Percentiles rank a stretch among this genome's conserved stretches.
Evolutionary conservation across 2,888 invertebrate genomes (phyloP).

Genomic region (Agriopis marginaria): DNA sequence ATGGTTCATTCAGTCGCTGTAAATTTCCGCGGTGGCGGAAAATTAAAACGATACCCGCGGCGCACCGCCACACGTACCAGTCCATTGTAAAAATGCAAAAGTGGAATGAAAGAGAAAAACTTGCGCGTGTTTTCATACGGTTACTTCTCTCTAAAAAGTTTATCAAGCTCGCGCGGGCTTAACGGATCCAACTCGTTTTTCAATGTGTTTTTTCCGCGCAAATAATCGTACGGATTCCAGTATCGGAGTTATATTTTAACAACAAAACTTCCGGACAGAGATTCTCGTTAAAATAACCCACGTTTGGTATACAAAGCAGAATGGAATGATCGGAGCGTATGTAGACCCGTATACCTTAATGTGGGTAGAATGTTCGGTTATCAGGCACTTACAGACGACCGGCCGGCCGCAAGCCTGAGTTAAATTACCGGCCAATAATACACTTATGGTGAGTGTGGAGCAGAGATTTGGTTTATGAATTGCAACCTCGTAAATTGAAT

Average conservation of each 20-base stretch:
- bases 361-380: constrained; percentile 66
- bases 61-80: constrained; percentile 51
- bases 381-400: constrained; percentile 70
- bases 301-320: constrained; percentile 59
- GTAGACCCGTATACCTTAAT: constrained; percentile 53
- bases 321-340: constrained; percentile 49
- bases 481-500: constrained; percentile 73
- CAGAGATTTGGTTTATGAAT: constrained; percentile 75
- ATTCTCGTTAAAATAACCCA: constrained; percentile 24
- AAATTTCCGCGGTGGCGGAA: constrained; percentile 81
- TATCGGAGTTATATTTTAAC: constrained; percentile 53
- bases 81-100: constrained; percentile 71
- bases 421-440: constrained; percentile 75
- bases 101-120: constrained; percentile 68
- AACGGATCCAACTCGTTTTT: constrained; percentile 52
- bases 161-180: constrained; percentile 60
- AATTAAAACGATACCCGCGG: constrained; percentile 84
- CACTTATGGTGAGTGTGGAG: constrained; percentile 73
- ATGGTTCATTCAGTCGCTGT: constrained; percentile 81
- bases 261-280: constrained; percentile 18
- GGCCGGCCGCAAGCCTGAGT: constrained; percentile 68
- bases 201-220: constrained; percentile 43
- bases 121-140: constrained; percentile 69
- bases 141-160: constrained; percentile 67
- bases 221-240: constrained; percentile 38